These are phyloP conservation scores for Pomatorhinus ruficollis DNA, from an alignment of 2,113 vertebrate genomes.

Conservation along the genomic window DNA sequence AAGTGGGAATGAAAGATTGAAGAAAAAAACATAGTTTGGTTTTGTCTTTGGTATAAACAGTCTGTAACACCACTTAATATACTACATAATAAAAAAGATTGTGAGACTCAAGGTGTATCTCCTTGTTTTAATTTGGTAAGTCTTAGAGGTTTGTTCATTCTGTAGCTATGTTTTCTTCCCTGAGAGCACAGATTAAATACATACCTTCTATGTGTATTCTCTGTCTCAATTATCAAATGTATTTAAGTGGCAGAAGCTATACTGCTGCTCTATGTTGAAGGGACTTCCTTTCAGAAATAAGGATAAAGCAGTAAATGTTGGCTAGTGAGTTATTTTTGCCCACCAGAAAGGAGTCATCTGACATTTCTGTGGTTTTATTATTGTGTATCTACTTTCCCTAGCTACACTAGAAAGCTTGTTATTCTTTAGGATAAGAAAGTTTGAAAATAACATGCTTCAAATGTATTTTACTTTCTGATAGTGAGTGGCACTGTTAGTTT, in stretches of 20 bases:
- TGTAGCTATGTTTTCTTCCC: not conserved
- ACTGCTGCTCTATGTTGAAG: not conserved
- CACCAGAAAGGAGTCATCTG: not conserved
- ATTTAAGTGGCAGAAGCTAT: not conserved
- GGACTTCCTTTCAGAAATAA: not conserved
- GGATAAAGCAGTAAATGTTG: not conserved
- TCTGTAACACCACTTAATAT: not conserved
- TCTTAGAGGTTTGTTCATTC: not conserved
- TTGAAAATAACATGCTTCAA: constrained; percentile 11
- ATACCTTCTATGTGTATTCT: not conserved
- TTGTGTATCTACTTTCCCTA: not conserved
- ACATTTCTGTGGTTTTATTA: not conserved
- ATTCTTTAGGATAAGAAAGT: constrained; percentile 4
- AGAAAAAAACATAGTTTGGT: not conserved
- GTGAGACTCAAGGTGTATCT: not conserved
- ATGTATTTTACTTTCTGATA: constrained; percentile 12
- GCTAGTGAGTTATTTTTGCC: not conserved
- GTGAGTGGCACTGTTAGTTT: not conserved
- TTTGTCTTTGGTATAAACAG: not conserved
- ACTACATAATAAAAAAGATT: not conserved
- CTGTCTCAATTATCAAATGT: not conserved
- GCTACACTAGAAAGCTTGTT: not conserved
- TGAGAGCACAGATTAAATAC: not conserved
- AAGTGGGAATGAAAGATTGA: not conserved
- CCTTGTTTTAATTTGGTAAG: not conserved